Base-by-base conservation (phyloP, 1,140 invertebrate species). In the Leptinotarsa texana region DNA sequence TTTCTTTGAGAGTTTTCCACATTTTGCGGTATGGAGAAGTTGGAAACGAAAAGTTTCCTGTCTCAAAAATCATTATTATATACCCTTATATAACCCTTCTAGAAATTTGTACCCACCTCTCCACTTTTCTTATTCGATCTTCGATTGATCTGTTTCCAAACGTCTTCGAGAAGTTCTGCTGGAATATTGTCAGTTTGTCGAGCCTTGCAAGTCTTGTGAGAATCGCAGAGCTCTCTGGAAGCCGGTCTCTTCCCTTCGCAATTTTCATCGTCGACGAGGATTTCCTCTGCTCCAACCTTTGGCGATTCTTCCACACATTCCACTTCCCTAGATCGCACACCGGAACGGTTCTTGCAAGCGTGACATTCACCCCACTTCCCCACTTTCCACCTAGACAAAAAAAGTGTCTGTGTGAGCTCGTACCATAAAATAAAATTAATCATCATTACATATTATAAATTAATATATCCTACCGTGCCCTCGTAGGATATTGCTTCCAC, bases 351-450 rank as follows among this genome's bases (percentile, higher is more conserved):
- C 63, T 85, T 83, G 75, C 88, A 89, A 5, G 87, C 87, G 63
- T 79, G 84, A 76, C 88, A 89, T 48, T 83, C 82, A 61, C 87
- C 85, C 88, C 88, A 89, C 73, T 85, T 84, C 48, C 87, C 87
- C 13, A 87, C 84, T 69, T 86, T 82, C 88, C 88, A 89, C 78
- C 88, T 87, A 63, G 48, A 78, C 1, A 42, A 8, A 42, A 42
- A 42, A 1, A 11, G 2, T 11, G 6, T 42, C 0, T 42, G 33
- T 42, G 8, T 33, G 27, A 33, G 33, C 0, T 42, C 8, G 6
- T 6, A 33, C 1, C 27, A 33, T 33, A 11, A 42, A 11, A 42
- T 2, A 42, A 42, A 33, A 1, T 8, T 2, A 5, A 42, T 42
- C 8, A 42, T 42, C 33, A 3, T 11, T 42, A 42, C 8, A 42